Base-by-base conservation (phyloP, 2,113 vertebrate species). In the Lagopus leucura region DNA sequence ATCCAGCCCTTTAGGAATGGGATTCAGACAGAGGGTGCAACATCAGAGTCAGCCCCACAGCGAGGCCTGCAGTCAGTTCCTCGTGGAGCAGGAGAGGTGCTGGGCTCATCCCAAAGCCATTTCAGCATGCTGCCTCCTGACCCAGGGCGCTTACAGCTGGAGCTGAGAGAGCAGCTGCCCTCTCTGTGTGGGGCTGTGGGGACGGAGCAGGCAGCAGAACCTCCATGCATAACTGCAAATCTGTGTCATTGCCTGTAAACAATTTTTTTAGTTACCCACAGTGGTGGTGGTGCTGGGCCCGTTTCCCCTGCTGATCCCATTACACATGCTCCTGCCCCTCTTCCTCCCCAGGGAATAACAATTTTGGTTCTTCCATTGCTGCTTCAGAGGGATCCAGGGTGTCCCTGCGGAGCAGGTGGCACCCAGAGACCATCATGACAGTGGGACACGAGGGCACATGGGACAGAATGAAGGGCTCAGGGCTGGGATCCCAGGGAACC, bases 21-120 rank as follows among this genome's bases (percentile, higher is more conserved):
- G 32, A 55, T 25, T 6, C 27, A 40, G 85, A 5, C 42, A 61
- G 40, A 52, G 11, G 6, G 40, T 40, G 12, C 8, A 8, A 11
- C 8, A 9, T 2, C 0, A 10, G 60, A 82, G 66, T 47, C 57
- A 36, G 34, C 21, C 92, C 74, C 14, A 32, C 21, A 2, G 1
- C 16, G 52, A 69, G 47, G 18, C 8, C 63, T 64, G 5, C 28
- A 70, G 8, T n/a, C 67, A 48, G 16, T 36, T 66, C 30, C n/a
- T n/a, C 24, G 2, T 0, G n/a, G 65, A 86, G 65, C 52, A 75
- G 50, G 74, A 83, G 76, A 42, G 81, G 60, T 0, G 0, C 24
- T 1, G 4, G 50, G 22, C 36, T 42, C 40, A 8, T 8, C 11
- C 15, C 52, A 54, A 54, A 14, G 48, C 48, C 24, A 19, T 0